Base-by-base conservation (phyloP, 1,140 invertebrate species). In the Doryteuthis pealeii region DNA sequence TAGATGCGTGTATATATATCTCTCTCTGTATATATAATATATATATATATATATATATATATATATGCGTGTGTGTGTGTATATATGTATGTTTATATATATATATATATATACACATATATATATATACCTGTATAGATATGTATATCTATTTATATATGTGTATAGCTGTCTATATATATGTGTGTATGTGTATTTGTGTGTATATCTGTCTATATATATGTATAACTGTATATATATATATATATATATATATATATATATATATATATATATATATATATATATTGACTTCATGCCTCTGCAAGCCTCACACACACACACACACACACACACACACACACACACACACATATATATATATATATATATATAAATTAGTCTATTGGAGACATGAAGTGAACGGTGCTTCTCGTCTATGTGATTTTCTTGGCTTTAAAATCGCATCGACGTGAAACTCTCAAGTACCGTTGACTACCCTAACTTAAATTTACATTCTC, bases 1-100 rank as follows among this genome's bases (percentile, higher is more conserved):
- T 49, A 22, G 10, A 12, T 49, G 45, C 22, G 45, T 49, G 45
- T 49, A 22, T 49, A 22, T 49, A 22, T 49, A 10, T 49, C 10
- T 49, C 10, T 49, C 10, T 49, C 10, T 49, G 22, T 49, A 22
- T 12, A 22, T 22, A 49, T 22, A 22, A 49, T 49, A 22, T 49
- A 22, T 49, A 49, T 22, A 49, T 49, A 49, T 22, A 49, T 49
- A 49, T 22, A 49, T 49, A 49, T 22, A 49, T 49, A 22, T 58
- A 58, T 71, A 62, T 65, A 58, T 65, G 65, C 33, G 18, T 65
- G 28, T 71, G 18, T 71, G 40, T 71, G 10, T 65, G 35, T 65
- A 32, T 71, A 66, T 71, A 58, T 54, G 33, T 65, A 32, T 65
- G 65, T 71, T 18, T 71, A 35, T 65, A 31, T 70, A 40, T 71